phyloP scores from a whole-genome alignment of 2,113 vertebrate species.

The Paedocypris sp. region DNA sequence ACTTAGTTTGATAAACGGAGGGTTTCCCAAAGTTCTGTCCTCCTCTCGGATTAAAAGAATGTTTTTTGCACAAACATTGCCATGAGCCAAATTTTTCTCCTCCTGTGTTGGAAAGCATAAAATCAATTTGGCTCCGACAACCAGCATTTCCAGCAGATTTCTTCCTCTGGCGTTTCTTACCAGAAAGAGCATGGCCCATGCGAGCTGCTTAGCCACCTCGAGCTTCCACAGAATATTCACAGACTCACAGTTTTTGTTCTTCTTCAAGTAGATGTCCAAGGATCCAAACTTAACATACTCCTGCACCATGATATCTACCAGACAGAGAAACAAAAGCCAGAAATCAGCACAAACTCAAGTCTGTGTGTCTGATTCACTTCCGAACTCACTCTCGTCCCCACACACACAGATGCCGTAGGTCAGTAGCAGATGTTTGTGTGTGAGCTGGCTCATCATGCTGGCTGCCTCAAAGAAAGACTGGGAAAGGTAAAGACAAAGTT shows the following conservation, averaged over 20 bases:
- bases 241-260: conserved; percentile 67
- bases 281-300: conserved; percentile 94
- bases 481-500: not conserved
- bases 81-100: conserved; percentile 83
- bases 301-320: conserved; percentile 95
- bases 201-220: conserved; percentile 90
- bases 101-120: conserved; percentile 61
- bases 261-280: conserved; percentile 88
- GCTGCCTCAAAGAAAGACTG: conserved; percentile 98
- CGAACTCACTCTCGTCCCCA: conserved; percentile 88
- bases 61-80: conserved; percentile 93
- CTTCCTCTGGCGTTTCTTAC: conserved; percentile 56
- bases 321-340: not conserved
- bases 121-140: not conserved
- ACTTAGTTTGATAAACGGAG: conserved; percentile 91
- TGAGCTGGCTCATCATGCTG: conserved; percentile 98
- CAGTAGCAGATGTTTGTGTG: conserved; percentile 87
- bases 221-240: conserved; percentile 95
- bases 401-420: conserved; percentile 93
- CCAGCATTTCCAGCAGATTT: not conserved
- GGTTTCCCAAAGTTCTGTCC: conserved; percentile 78
- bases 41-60: conserved; percentile 90
- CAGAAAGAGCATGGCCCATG: conserved; percentile 95
- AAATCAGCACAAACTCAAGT: conserved; percentile 6
- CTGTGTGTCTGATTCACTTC: not conserved